Base-by-base conservation (phyloP, 37 sponge, comb jelly and placozoan species). In the Crambe crambe region DNA sequence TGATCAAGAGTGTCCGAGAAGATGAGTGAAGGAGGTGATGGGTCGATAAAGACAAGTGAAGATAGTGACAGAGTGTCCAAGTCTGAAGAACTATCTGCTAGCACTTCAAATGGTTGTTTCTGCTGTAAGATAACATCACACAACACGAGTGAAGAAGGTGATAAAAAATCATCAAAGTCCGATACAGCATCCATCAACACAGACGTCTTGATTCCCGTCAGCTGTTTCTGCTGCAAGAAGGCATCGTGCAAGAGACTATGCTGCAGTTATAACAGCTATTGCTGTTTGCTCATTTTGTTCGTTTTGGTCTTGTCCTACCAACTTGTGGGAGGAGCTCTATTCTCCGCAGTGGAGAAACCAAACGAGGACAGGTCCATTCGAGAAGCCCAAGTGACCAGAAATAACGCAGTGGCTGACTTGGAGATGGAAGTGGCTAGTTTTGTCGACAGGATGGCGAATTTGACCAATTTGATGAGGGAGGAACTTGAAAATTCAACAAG, bases 221-320 rank as follows among this genome's bases (percentile, higher is more conserved):
- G 34, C 29, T 70, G 66, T 23, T 6, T 42, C 22, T 37, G 38
- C 6, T 38, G 76, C 6, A 38, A 51, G 38, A 47, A 39, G 58
- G 35, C 3, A 17, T 63, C 59, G 15, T 86, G 87, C 61, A 63
- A 21, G 59, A 41, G 31, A 36, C 75, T 60, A 62, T 83, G 57
- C 37, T 83, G 71, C 43, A 59, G 42, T 26, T 80, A 34, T 51
- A 87, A 87, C 44, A n/a, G 17, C 40, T 67, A 73, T 73, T 84
- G 80, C 56, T 74, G 73, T 47, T 15, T 56, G 9, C 36, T 87
- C 12, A 41, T 62, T 0, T 63, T 59, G 56, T 75, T 57, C 22
- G 5, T 26, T 34, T n/a, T 83, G 4, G 58, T 91, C 20, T 18
- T 70, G 4, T 69, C 77, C 22, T 94, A 94, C 72, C 68, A 90